phyloP scores from a whole-genome alignment of 2,888 invertebrate genomes.

The Latrodectus elegans region DNA sequence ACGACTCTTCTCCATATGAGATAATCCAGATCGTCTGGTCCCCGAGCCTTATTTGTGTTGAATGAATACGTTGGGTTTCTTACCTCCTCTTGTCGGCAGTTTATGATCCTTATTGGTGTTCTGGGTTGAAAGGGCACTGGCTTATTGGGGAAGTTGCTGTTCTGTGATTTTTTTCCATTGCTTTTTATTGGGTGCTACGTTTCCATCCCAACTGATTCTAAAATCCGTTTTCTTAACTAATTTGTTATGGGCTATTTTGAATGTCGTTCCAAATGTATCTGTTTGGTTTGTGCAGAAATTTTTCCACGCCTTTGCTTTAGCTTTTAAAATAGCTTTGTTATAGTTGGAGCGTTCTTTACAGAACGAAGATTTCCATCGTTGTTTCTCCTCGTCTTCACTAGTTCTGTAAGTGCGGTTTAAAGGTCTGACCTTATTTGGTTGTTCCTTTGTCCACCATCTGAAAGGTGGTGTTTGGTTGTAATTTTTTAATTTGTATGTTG shows the following conservation, averaged over 20 bases:
- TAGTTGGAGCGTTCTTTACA: background rate
- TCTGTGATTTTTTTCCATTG: background rate
- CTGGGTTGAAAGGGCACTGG: background rate
- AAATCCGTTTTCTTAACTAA: background rate
- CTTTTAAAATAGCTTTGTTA: background rate
- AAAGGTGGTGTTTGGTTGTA: background rate
- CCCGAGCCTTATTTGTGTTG: background rate
- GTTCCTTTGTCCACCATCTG: background rate
- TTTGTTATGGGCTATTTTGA: background rate
- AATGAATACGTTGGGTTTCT: background rate
- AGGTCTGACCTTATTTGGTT: too few relatives aligned
- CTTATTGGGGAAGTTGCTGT: background rate
- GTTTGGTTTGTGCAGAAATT: background rate
- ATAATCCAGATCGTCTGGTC: background rate
- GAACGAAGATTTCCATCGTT: background rate
- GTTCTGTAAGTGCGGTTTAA: too few relatives aligned
- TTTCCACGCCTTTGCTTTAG: background rate
- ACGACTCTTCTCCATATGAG: too few relatives aligned
- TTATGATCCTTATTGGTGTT: background rate
- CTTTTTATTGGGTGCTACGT: background rate
- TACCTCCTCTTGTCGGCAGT: background rate
- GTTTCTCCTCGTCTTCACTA: too few relatives aligned
- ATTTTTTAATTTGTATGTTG: background rate
- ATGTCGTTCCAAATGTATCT: background rate
- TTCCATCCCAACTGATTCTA: background rate